Evolutionary conservation across 2,797 vertebrate genomes (phyloP).

Genomic region (Salmo trutta): DNA sequence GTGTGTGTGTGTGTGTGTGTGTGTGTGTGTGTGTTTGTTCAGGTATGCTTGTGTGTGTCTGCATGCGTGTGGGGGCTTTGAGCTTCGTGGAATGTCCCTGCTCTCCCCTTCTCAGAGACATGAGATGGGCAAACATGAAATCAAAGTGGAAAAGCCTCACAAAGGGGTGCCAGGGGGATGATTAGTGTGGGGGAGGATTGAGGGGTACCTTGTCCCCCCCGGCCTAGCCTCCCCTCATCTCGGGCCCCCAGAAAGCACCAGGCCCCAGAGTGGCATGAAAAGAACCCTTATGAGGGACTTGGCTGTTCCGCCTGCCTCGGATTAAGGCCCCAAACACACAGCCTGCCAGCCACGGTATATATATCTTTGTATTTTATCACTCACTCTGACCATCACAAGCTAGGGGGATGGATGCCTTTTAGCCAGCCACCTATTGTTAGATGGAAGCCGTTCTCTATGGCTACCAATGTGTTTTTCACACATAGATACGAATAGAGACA

Average conservation of each 20-base stretch:
- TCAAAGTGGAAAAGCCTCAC: slow-evolving; percentile 79
- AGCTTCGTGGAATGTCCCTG: slow-evolving; percentile 63
- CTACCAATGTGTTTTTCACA: neutral
- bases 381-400: slow-evolving; percentile 31
- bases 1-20: neutral
- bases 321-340: slow-evolving; percentile 68
- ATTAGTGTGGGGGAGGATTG: slow-evolving; percentile 51
- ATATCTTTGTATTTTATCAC: slow-evolving; percentile 58
- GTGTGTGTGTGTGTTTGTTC: slow-evolving; percentile 5
- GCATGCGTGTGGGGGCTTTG: slow-evolving; percentile 38
- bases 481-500: neutral
- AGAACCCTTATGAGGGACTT: slow-evolving; percentile 74
- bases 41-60: slow-evolving; percentile 18
- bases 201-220: slow-evolving; percentile 25
- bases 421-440: slow-evolving; percentile 2
- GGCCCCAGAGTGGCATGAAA: slow-evolving; percentile 72
- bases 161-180: slow-evolving; percentile 72
- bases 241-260: slow-evolving; percentile 55
- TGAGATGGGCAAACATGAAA: slow-evolving; percentile 77
- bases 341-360: slow-evolving; percentile 53
- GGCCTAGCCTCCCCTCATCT: slow-evolving; percentile 37
- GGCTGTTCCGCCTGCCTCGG: slow-evolving; percentile 69
- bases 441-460: neutral
- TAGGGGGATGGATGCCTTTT: neutral
- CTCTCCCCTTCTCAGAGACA: slow-evolving; percentile 53